Conservation (phyloP, 2,888 invertebrate genomes). For the Monochamus alternatus region DNA sequence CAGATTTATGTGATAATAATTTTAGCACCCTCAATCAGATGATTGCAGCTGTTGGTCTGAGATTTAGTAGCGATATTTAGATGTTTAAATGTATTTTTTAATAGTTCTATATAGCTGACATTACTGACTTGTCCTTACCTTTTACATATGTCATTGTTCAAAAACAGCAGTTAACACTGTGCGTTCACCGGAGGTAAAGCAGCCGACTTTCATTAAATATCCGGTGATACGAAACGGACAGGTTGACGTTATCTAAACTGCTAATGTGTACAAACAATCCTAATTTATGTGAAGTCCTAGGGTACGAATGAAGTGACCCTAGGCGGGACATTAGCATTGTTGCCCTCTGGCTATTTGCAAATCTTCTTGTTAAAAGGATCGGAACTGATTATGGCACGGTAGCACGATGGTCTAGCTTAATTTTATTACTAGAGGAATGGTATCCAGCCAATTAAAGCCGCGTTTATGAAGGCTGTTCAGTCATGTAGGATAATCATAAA, state of each 20-base stretch:
- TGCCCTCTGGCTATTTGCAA: slow-evolving; percentile 41
- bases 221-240: background rate
- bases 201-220: slow-evolving; percentile 6
- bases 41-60: no score
- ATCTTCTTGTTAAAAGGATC: slow-evolving; percentile 27
- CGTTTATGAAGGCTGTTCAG: background rate
- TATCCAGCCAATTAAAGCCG: background rate
- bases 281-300: slow-evolving; percentile 47
- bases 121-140: no score
- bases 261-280: slow-evolving; percentile 48
- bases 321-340: slow-evolving; percentile 42
- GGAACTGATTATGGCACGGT: slow-evolving; percentile 4
- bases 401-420: background rate
- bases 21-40: no score
- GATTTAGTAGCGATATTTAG: no score
- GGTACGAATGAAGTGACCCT: slow-evolving; percentile 44
- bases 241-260: slow-evolving; percentile 38
- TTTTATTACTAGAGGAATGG: background rate
- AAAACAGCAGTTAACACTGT: background rate
- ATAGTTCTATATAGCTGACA: no score
- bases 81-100: no score
- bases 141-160: no score
- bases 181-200: background rate
- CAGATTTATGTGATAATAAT: no score
- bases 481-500: no score